Evolutionary conservation across 1,140 invertebrate species (phyloP), one percentile per base, ranked within the genome.

Genomic region (Monochamus saltuarius): DNA sequence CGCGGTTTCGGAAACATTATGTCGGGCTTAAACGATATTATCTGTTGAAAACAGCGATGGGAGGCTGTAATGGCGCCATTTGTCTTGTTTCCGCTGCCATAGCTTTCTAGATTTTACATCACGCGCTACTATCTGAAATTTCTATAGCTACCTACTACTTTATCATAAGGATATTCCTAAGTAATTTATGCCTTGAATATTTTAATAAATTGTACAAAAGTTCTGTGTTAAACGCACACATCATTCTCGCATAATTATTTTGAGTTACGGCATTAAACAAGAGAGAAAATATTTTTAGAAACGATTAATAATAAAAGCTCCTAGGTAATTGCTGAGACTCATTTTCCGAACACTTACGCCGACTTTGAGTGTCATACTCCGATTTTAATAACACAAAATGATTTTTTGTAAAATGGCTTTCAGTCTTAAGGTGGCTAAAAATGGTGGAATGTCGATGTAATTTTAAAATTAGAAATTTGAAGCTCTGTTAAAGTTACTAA

Each of bases 11-110:
- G 22, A 29, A 29, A 29, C 22, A 29, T 29, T 29, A 29, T 29
- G 22, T 29, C 22, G 39, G 47, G 29, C 45, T 57, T n/a, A 17
- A 13, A 29, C 56, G 47, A 57, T 57, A 46, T 46, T 34, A 49
- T 13, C 10, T 36, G 13, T 22, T 34, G 35, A 14, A 56, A 16
- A 19, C 22, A 7, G 37, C 19, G 39, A 14, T 56, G 53, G 39
- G 4, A 17, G 39, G 45, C 29, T 56, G 40, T 56, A 47, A 56
- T 46, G 34, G 17, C 53, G 11, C 46, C 46, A 49, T 57, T 45
- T 36, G 55, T 57, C 55, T 57, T 49, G 46, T 45, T 42, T 57
- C 46, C 54, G 37, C 55, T 43, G 39, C n/a, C n/a, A 42, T 13
- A 17, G 16, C 39, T 16, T 42, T 42, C 39, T 42, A n/a, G 39